These are phyloP conservation scores for Dendrophyllia cribrosa DNA, from an alignment of 64 coral and sea anemone genomes.

Conservation along the genomic window DNA sequence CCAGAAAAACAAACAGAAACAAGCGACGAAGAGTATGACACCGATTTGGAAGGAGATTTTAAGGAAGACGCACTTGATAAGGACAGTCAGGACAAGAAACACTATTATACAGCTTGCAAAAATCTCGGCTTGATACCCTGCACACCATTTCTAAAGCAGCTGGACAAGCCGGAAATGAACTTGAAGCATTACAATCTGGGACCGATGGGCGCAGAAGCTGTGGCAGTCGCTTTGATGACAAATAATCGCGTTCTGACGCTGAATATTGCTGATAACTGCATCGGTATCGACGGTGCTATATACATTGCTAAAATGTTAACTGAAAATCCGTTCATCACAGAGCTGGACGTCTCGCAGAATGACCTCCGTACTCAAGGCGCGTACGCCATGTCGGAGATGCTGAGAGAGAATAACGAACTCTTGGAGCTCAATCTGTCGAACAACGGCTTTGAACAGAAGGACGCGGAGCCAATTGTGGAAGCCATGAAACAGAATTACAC, in stretches of 20 bases:
- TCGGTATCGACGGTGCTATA: constrained; percentile 85
- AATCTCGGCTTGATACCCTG: constrained; percentile 81
- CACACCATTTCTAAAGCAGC: constrained; percentile 76
- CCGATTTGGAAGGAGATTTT: constrained; percentile 80
- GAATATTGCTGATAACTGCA: constrained; percentile 83
- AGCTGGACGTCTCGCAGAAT: constrained; percentile 93
- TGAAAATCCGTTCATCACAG: constrained; percentile 93
- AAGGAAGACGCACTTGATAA: constrained; percentile 9
- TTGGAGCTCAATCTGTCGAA: constrained; percentile 86
- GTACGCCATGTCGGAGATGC: constrained; percentile 93
- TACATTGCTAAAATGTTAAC: constrained; percentile 96
- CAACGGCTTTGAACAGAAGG: constrained; percentile 87
- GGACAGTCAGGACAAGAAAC: constrained; percentile 52
- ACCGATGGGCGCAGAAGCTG: constrained; percentile 77
- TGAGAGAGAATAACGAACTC: constrained; percentile 85
- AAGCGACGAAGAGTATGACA: constrained; percentile 92
- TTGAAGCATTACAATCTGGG: constrained; percentile 92
- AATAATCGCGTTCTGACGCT: constrained; percentile 73
- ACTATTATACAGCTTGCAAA: constrained; percentile 79
- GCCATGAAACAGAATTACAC: constrained; percentile 94
- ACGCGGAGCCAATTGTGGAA: constrained; percentile 92
- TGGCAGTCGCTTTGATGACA: constrained; percentile 82
- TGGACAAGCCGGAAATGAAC: constrained; percentile 82
- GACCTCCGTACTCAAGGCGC: constrained; percentile 86
- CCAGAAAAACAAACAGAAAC: constrained; percentile 16